Percentiles rank a stretch among this genome's conserved stretches.
Conservation (phyloP, 1,140 invertebrate species). For the Drosophila lowei region DNA sequence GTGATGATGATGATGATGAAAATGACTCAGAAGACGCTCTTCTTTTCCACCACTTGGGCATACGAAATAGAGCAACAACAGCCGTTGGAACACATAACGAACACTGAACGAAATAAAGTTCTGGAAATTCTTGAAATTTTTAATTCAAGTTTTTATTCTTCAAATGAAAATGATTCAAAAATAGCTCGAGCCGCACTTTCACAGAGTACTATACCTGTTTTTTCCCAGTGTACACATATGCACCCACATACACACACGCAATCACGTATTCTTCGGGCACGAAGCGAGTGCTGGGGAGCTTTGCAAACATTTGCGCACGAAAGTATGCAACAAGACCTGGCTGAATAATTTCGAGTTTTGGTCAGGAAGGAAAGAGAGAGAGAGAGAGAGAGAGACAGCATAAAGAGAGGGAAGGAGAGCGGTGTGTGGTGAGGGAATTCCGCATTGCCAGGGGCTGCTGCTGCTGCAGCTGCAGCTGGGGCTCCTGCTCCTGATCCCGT, state of each 20-base stretch:
- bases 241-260: constrained; percentile 17
- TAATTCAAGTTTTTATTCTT: too few relatives aligned
- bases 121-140: too few relatives aligned
- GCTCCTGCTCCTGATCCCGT: constrained; percentile 14
- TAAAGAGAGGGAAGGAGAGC: neutral
- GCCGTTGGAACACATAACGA: constrained; percentile 17
- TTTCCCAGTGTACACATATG: neutral
- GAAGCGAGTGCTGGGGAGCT: constrained; percentile 50
- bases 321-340: constrained; percentile 78
- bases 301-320: constrained; percentile 75
- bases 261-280: constrained; percentile 50
- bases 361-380: constrained; percentile 26
- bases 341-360: constrained; percentile 74
- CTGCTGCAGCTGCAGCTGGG: constrained; percentile 25
- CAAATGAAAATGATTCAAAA: too few relatives aligned
- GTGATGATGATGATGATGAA: constrained; percentile 26
- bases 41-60: constrained; percentile 26
- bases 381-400: neutral
- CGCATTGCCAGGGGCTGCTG: constrained; percentile 56
- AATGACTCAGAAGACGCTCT: constrained; percentile 58
- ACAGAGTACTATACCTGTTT: too few relatives aligned
- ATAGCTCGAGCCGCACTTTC: too few relatives aligned
- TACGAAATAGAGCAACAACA: constrained; percentile 55
- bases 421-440: constrained; percentile 23
- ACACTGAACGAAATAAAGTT: too few relatives aligned